Conservation (phyloP, 2,797 vertebrate genomes). For the Siniperca scherzeri region DNA sequence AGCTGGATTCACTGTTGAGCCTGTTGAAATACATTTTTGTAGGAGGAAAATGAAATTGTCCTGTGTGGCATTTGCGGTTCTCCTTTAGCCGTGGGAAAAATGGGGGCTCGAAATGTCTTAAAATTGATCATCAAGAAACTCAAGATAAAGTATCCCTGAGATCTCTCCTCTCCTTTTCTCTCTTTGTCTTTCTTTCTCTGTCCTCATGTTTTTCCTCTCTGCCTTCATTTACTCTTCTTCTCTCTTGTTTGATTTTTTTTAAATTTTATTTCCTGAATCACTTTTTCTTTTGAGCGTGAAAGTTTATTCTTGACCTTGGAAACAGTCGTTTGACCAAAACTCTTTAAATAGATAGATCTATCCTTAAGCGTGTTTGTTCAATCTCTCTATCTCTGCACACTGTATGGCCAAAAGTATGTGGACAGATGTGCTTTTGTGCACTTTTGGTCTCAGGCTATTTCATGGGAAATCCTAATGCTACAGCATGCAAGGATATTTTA, state of each 20-base stretch:
- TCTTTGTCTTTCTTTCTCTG: neutral
- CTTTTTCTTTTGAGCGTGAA: neutral
- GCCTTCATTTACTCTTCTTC: neutral
- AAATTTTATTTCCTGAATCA: neutral
- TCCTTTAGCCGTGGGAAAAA: neutral
- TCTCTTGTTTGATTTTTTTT: neutral
- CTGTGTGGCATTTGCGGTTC: neutral
- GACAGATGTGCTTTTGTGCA: neutral
- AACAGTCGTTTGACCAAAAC: too few species aligned
- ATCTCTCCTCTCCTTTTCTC: neutral
- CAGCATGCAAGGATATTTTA: neutral
- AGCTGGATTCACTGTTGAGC: constrained; percentile 41
- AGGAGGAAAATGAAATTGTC: neutral
- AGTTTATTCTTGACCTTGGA: too few species aligned
- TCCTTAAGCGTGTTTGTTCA: too few species aligned
- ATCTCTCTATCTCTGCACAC: neutral
- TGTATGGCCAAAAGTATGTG: neutral
- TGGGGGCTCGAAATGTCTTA: neutral
- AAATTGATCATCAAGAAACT: neutral
- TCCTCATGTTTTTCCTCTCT: neutral
- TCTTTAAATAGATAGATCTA: neutral
- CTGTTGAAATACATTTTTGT: constrained; percentile 12
- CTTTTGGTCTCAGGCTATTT: neutral
- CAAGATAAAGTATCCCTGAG: constrained; percentile 33
- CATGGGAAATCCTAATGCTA: neutral